phyloP scores from a whole-genome alignment of 1,140 invertebrate species.

The Atta texana region DNA sequence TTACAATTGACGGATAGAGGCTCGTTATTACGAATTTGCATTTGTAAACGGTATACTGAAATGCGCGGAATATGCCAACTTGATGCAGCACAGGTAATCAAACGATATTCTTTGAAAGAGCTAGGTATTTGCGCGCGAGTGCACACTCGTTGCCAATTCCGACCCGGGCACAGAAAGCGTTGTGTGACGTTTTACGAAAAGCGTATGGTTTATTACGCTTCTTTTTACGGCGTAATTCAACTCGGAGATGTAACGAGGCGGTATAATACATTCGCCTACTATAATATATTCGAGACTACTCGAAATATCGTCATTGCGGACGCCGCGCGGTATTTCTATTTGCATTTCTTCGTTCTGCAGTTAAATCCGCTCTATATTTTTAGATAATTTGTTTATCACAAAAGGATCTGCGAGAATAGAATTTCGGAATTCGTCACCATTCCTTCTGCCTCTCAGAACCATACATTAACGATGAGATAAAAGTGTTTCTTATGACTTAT shows the following conservation, averaged over 20 bases:
- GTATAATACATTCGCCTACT: background rate
- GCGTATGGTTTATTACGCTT: constrained; percentile 31
- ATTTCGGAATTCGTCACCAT: background rate
- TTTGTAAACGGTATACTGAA: constrained; percentile 36
- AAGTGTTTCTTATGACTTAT: too few species aligned
- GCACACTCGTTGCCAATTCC: background rate
- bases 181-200: constrained; percentile 3
- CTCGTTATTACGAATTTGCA: constrained; percentile 41
- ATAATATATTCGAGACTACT: constrained; percentile 3
- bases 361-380: background rate
- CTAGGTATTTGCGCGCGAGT: background rate
- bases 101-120: constrained; percentile 43
- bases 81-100: constrained; percentile 21
- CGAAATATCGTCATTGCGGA: constrained; percentile 7
- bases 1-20: constrained; percentile 45
- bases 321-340: background rate
- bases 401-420: background rate
- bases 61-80: background rate
- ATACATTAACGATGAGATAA: too few species aligned
- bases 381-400: background rate
- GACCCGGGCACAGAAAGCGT: background rate
- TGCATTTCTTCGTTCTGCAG: background rate
- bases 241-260: constrained; percentile 8
- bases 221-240: constrained; percentile 34
- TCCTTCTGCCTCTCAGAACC: background rate